These are phyloP conservation scores for Mobula hypostoma DNA, from an alignment of 2,113 vertebrate species.

Conservation along the genomic window DNA sequence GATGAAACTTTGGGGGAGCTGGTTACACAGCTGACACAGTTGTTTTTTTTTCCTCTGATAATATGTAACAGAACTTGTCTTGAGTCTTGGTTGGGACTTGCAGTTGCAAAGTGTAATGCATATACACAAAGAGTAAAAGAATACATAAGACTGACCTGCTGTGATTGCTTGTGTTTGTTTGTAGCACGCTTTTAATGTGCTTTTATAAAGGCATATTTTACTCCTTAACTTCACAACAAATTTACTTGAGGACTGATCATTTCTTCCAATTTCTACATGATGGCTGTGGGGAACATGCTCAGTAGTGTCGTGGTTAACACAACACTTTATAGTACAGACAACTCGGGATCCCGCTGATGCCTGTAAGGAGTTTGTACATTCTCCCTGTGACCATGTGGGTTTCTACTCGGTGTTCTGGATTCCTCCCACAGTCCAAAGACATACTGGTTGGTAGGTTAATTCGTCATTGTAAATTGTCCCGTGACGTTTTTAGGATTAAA, in stretches of 20 bases:
- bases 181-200: background rate
- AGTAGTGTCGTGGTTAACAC: too few species aligned
- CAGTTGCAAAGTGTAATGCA: background rate
- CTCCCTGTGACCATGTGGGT: too few species aligned
- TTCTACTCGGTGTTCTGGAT: too few species aligned
- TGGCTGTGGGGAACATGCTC: background rate
- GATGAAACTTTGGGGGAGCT: background rate
- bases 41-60: background rate
- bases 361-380: too few species aligned
- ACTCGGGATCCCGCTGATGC: too few species aligned
- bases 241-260: background rate
- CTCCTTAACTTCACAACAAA: background rate
- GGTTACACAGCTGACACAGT: background rate
- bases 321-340: too few species aligned
- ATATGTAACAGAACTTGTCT: background rate
- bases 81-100: background rate
- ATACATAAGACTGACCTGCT: background rate
- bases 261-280: background rate
- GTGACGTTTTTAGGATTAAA: too few species aligned
- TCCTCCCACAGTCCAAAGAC: too few species aligned
- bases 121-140: background rate
- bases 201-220: background rate
- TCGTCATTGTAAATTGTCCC: too few species aligned
- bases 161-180: background rate
- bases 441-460: too few species aligned